Base-by-base conservation (phyloP, 2,797 vertebrate genomes). In the Ambastaia sidthimunki region DNA sequence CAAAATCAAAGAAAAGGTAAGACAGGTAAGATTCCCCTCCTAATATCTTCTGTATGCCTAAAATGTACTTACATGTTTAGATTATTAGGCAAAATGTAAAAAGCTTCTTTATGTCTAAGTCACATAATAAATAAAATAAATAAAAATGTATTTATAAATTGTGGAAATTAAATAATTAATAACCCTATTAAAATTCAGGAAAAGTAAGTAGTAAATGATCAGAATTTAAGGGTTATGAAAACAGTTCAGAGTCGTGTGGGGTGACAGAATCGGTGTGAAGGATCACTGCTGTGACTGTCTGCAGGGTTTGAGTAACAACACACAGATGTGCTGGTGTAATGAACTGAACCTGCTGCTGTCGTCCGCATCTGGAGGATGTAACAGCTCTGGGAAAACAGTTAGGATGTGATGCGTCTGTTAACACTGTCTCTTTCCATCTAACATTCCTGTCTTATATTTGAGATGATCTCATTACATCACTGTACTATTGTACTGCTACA, bases 311-410 rank as follows among this genome's bases (percentile, higher is more conserved):
- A 88, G 37, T 91, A 92, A 93, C 90, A 89, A 91, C 93, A 94
- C 93, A 90, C 94, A 94, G 91, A 93, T 94, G 93, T 93, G 87
- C 41, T 69, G 76, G 75, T 83, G 84, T 88, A 92, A 93, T 89
- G 87, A 93, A 87, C 79, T 71, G 47, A 81, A 89, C 90, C 81
- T 87, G 84, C 87, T 80, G 10, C 2, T 19, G 67, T 63, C 86
- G 78, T 50, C 73, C 85, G 65, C 85, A 10, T 88, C 90, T 87
- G 79, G 78, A 80, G 89, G 25, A 89, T 83, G 78, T 87, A 84
- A 74, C 62, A 87, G 87, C 83, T 87, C 80, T 93, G 91, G 86
- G 90, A 93, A 81, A 80, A 31, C 28, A 63, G 82, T 65, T 44
- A 74, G 73, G 84, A 87, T 87, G 84, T 88, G 76, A 65, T 76